These are phyloP conservation scores for Formica exsecta DNA, from an alignment of 1,140 invertebrate genomes.

Conservation along the genomic window DNA sequence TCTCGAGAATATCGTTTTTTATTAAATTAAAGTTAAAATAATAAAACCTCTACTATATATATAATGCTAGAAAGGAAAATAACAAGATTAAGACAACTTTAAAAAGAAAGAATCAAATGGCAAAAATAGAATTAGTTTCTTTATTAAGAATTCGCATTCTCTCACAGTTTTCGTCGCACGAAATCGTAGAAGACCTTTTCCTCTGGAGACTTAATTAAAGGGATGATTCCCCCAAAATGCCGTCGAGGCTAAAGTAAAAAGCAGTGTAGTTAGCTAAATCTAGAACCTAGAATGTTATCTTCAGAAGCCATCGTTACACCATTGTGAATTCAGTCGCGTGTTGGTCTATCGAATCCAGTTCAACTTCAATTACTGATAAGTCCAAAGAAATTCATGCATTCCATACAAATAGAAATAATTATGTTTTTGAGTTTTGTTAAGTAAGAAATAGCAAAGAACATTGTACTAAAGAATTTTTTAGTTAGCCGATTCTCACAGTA, in stretches of 20 bases:
- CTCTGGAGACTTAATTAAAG: constrained; percentile 52
- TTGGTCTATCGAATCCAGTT: constrained; percentile 50
- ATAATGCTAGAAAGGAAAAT: background rate
- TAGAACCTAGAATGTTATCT: constrained; percentile 47
- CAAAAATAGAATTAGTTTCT: constrained; percentile 28
- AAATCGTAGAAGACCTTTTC: constrained; percentile 27
- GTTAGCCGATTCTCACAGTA: background rate
- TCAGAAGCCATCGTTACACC: constrained; percentile 14
- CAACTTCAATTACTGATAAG: constrained; percentile 47
- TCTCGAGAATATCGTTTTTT: background rate
- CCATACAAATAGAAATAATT: constrained; percentile 14
- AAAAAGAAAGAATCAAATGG: constrained; percentile 1
- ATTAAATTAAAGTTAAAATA: background rate
- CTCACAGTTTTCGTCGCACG: background rate
- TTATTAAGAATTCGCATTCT: constrained; percentile 37
- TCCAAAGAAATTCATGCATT: background rate
- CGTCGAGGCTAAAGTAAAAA: constrained; percentile 6
- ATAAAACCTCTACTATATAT: background rate
- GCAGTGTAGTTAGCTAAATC: constrained; percentile 25
- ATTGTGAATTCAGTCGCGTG: constrained; percentile 24
- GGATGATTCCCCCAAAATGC: constrained; percentile 39
- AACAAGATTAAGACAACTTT: background rate
- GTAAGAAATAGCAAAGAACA: background rate
- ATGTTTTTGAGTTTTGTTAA: constrained; percentile 3
- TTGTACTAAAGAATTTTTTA: background rate